Evolutionary conservation across 2,888 invertebrate species (phyloP).

Genomic region (Lepeophtheirus nordmannii): DNA sequence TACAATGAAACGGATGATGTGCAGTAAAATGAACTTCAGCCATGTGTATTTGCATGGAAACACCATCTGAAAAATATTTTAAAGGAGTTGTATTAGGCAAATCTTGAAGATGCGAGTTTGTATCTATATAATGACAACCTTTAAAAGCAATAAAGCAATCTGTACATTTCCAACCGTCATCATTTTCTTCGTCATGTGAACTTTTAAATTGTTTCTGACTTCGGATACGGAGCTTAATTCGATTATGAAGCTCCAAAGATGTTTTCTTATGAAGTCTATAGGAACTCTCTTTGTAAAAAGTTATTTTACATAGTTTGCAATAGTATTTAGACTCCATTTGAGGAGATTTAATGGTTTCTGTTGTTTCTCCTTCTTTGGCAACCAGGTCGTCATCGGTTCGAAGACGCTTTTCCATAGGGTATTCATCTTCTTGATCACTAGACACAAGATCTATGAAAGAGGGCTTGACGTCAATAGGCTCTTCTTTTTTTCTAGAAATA

Average conservation of each 20-base stretch:
- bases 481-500: not conserved
- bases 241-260: slow-evolving; percentile 7
- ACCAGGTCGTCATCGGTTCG: not conserved
- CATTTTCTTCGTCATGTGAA: slow-evolving; percentile 5
- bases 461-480: not conserved
- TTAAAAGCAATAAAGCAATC: slow-evolving; percentile 21
- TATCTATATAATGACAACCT: not conserved
- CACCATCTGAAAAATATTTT: not conserved
- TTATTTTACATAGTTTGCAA: slow-evolving; percentile 19
- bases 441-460: not conserved
- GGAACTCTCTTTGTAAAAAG: slow-evolving; percentile 12
- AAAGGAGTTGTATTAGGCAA: too few species aligned
- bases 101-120: too few species aligned
- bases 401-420: not conserved
- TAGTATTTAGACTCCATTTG: slow-evolving; percentile 4
- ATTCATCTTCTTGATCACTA: not conserved
- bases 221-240: not conserved
- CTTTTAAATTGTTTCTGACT: not conserved
- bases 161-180: slow-evolving; percentile 2
- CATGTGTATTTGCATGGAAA: not conserved
- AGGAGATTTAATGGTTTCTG: not conserved
- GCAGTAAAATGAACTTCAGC: not conserved
- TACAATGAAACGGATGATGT: slow-evolving; percentile 5
- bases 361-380: not conserved
- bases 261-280: slow-evolving; percentile 3